These are phyloP conservation scores for Podocnemis expansa DNA, from an alignment of 2,113 vertebrate species.

Conservation along the genomic window DNA sequence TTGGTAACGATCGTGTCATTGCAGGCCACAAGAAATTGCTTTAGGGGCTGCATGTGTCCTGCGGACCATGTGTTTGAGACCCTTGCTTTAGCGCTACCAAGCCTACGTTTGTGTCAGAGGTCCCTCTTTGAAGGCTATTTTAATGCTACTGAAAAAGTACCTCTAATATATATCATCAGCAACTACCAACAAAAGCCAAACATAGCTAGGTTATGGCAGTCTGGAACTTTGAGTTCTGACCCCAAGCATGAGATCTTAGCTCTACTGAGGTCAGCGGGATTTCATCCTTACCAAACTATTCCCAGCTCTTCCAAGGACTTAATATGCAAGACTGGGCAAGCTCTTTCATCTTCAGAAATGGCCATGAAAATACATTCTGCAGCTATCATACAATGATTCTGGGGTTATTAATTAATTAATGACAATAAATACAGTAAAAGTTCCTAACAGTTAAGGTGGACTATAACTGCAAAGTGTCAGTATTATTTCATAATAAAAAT, in stretches of 20 bases:
- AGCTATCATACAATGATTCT: slow-evolving; percentile 46
- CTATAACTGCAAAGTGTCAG: slow-evolving; percentile 25
- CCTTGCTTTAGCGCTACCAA: neutral
- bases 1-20: too few species aligned
- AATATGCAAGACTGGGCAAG: slow-evolving; percentile 49
- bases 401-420: slow-evolving; percentile 18
- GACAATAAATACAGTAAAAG: neutral
- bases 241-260: slow-evolving; percentile 37
- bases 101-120: slow-evolving; percentile 8
- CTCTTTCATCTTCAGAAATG: slow-evolving; percentile 40
- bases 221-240: neutral
- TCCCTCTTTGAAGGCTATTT: neutral
- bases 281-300: slow-evolving; percentile 43
- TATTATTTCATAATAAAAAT: neutral
- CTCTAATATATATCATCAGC: neutral
- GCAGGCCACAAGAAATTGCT: too few species aligned
- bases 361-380: slow-evolving; percentile 44
- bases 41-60: too few species aligned
- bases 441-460: slow-evolving; percentile 31
- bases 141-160: neutral
- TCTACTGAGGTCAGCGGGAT: slow-evolving; percentile 46
- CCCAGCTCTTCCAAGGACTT: slow-evolving; percentile 45
- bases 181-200: slow-evolving; percentile 43
- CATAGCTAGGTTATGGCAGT: neutral
- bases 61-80: too few species aligned